Evolutionary conservation across 2,113 vertebrate species (phyloP), one percentile per base, ranked within the genome.

Genomic region (Archocentrus centrarchus): DNA sequence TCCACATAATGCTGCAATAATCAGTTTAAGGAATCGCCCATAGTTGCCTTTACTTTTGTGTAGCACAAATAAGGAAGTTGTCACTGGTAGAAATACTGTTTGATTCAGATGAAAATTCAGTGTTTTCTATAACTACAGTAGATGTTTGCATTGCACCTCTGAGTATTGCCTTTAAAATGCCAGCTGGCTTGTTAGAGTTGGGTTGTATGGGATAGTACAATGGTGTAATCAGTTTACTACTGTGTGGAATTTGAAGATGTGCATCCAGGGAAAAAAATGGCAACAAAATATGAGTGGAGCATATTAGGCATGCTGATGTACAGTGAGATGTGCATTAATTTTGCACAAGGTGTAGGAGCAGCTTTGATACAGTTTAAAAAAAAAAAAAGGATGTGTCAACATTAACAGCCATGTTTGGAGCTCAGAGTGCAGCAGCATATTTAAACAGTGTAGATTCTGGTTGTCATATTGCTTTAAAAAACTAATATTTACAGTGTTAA

Each of bases 291-390:
- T 47, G 39, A 47, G 39, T 73, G 70, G 59, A 7, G 41, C 0
- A 50, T 37, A 62, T 35, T 73, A 47, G 0, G 24, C 18, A 70
- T 55, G 75, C 20, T 79, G 63, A 24, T 41, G 11, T 41, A 41
- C 4, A 44, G 41, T 30, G 75, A 27, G 39, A 39, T 57, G 39
- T 70, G 44, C 62, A 47, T 84, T 75, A 24, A 75, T 62, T 63
- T 79, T 61, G 83, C 14, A 57, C 70, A 41, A 82, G 22, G 73
- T 15, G 9, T 39, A 39, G 39, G 47, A 70, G 66, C 50, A 44
- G 8, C 57, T 75, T 39, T 77, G 9, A 27, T 83, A 18, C 35
- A 30, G 5, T 41, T n/a, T n/a, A n/a, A n/a, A n/a, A n/a, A n/a
- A n/a, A n/a, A n/a, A n/a, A n/a, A n/a, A n/a, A n/a, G n/a, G n/a